Evolutionary conservation across 2,888 invertebrate genomes (phyloP), one percentile per base, ranked within the genome.

Genomic region (Noctua pronuba): DNA sequence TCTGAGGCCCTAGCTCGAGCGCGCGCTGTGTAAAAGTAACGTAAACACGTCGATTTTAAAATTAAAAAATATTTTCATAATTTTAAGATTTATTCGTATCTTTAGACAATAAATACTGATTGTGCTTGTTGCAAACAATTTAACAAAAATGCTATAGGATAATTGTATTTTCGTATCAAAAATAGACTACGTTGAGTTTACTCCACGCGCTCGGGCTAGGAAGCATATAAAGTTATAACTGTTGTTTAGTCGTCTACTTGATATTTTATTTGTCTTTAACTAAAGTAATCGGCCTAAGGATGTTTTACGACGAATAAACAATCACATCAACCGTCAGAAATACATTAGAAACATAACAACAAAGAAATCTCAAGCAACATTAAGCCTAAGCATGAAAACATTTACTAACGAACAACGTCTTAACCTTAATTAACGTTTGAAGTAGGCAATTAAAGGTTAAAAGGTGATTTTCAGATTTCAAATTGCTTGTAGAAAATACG

Each of bases 401-500:
- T 70, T 74, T 35, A 71, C 73, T 60, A 76, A 79, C 31, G 72
- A 80, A 84, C 67, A 78, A 77, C 75, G 64, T 82, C 85, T 81
- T 81, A 85, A 69, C 70, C 77, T 77, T 86, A 85, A 89, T 85
- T 79, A 84, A 73, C 62, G 80, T 87, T 89, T 55, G 83, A 88
- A 84, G 82, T 76, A 82, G 78, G 86, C 87, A 89, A 91, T 92
- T 91, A 91, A 76, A 85, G 69, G 73, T 86, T 88, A 87, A 89
- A 83, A 83, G 84, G 82, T 88, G 82, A 87, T 90, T 89, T 82
- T 78, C 77, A 83, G 80, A 85, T 84, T 87, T 83, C 83, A 87
- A 92, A 91, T 91, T 87, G 88, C 88, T 88, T 83, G 89, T 85
- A 81, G 72, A 79, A 82, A 81, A 79, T 80, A 88, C 87, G 89